Conservation (phyloP, 2,113 vertebrate species). For the Psilopsiagon aurifrons region DNA sequence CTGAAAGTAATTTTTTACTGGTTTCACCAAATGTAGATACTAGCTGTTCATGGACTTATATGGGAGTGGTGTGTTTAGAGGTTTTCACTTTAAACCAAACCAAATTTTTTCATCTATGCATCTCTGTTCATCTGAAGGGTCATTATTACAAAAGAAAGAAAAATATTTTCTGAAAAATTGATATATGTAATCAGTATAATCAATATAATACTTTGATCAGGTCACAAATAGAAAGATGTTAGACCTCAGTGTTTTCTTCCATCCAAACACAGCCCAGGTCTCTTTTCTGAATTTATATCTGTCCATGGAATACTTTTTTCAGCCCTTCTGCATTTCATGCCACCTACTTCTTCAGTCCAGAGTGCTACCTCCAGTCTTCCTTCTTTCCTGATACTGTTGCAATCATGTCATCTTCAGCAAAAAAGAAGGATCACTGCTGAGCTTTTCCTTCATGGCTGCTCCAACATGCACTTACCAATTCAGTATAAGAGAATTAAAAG, state of each 20-base stretch:
- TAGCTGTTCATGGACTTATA: not conserved
- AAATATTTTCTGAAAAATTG: not conserved
- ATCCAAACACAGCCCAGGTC: not conserved
- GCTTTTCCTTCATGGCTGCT: not conserved
- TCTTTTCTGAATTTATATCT: not conserved
- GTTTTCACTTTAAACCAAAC: not conserved
- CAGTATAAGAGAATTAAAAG: not conserved
- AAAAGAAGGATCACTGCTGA: not conserved
- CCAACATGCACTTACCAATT: rapidly evolving
- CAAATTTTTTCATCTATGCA: not conserved
- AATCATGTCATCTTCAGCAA: not conserved
- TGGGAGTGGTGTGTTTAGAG: not conserved
- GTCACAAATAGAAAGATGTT: not conserved
- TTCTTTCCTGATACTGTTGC: not conserved
- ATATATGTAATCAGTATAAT: not conserved
- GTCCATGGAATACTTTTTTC: not conserved
- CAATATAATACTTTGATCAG: not conserved
- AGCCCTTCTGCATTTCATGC: not conserved
- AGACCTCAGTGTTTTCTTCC: not conserved
- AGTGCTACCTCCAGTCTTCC: not conserved
- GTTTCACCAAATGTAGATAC: not conserved
- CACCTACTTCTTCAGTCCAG: not conserved
- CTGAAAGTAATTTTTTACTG: not conserved
- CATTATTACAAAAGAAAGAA: not conserved
- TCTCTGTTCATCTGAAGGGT: not conserved